phyloP scores from a whole-genome alignment of 2,113 vertebrate species.

The Progne subis region DNA sequence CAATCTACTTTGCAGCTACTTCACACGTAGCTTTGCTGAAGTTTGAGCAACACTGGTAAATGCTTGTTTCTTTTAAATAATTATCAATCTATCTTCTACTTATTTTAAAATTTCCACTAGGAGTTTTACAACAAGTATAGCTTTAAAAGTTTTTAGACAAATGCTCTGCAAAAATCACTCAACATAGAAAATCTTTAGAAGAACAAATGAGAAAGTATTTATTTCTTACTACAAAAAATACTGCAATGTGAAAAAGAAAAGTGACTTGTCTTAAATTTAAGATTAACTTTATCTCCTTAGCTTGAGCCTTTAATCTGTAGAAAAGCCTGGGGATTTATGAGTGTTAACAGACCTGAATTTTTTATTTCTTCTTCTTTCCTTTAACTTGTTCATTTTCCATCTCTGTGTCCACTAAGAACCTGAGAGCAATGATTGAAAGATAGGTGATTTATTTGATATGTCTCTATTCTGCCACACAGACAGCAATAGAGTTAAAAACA shows the following conservation, averaged over 20 bases:
- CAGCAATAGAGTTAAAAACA: not conserved
- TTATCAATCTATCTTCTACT: not conserved
- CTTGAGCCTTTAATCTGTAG: slow-evolving; percentile 66
- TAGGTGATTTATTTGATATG: slow-evolving; percentile 39
- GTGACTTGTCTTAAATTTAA: slow-evolving; percentile 58
- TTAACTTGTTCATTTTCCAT: slow-evolving; percentile 48
- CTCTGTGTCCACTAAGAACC: slow-evolving; percentile 33
- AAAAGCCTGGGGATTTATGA: slow-evolving; percentile 63
- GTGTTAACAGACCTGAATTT: slow-evolving; percentile 58
- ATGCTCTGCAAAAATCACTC: not conserved
- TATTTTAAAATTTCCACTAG: not conserved
- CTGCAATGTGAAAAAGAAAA: slow-evolving; percentile 32
- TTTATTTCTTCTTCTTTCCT: slow-evolving; percentile 45
- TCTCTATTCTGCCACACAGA: slow-evolving; percentile 28
- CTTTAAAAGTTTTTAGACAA: not conserved
- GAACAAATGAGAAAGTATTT: slow-evolving; percentile 8
- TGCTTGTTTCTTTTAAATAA: not conserved
- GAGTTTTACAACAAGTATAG: not conserved
- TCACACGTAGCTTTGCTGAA: not conserved
- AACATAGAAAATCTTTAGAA: not conserved
- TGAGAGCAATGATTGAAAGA: slow-evolving; percentile 19
- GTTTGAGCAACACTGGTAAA: not conserved
- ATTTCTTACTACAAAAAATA: slow-evolving; percentile 41
- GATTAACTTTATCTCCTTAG: slow-evolving; percentile 58
- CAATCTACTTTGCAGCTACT: not conserved